Conservation (phyloP, 2,888 invertebrate species). For the Suillia variegata region DNA sequence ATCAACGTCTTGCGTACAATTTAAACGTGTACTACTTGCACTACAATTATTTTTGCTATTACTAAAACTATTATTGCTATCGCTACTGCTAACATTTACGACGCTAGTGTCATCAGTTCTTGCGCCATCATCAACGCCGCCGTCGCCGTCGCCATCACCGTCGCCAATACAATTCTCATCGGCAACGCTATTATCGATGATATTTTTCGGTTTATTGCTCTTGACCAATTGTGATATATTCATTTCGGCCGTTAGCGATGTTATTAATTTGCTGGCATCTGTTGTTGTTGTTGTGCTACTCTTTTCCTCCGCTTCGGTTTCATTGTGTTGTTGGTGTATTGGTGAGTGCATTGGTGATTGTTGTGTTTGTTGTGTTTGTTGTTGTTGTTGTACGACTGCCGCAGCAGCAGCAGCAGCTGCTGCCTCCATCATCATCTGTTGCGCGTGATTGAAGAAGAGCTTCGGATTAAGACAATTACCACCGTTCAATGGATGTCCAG, state of each 20-base stretch:
- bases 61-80: conserved; percentile 52
- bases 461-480: conserved; percentile 54
- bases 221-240: conserved; percentile 27
- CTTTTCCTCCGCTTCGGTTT: conserved; percentile 19
- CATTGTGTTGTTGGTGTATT: conserved; percentile 29
- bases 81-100: conserved; percentile 45
- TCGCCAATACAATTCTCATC: conserved; percentile 12
- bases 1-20: conserved; percentile 23
- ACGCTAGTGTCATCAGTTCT: conserved; percentile 40
- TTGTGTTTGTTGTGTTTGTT: conserved; percentile 42
- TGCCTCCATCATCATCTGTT: conserved; percentile 59
- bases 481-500: conserved; percentile 23
- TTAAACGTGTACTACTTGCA: conserved; percentile 26
- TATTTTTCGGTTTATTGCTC: conserved; percentile 10
- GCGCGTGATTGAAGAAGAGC: conserved; percentile 58
- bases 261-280: conserved; percentile 44
- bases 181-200: conserved; percentile 31
- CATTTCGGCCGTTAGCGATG: conserved; percentile 44
- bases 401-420: conserved; percentile 56
- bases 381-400: conserved; percentile 45
- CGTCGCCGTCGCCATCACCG: conserved; percentile 8
- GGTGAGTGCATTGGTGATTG: conserved; percentile 52
- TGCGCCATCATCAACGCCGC: conserved; percentile 10
- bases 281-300: conserved; percentile 18
- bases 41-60: conserved; percentile 44